Percentiles rank a stretch among this genome's conserved stretches.
These are phyloP conservation scores for Drosophila mimetica DNA, from an alignment of 2,888 invertebrate species.

Conservation along the genomic window DNA sequence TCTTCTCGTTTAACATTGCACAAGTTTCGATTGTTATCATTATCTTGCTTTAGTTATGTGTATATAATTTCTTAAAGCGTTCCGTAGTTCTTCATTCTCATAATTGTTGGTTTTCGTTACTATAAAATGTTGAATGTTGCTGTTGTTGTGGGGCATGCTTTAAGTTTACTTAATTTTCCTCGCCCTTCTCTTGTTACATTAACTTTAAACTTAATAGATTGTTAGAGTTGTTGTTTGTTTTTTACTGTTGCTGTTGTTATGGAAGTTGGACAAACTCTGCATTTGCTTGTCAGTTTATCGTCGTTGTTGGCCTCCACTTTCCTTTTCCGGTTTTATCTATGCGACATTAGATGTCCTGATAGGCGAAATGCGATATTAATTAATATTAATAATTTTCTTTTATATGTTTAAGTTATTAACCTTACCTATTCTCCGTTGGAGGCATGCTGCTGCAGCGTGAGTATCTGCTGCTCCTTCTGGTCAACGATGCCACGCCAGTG, in stretches of 20 bases:
- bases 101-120: slow-evolving; percentile 52
- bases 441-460: slow-evolving; percentile 80
- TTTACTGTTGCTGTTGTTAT: slow-evolving; percentile 47
- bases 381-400: not conserved
- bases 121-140: slow-evolving; percentile 77
- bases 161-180: slow-evolving; percentile 32
- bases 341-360: slow-evolving; percentile 83
- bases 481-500: slow-evolving; percentile 83
- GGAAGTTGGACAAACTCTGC: slow-evolving; percentile 69
- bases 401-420: not conserved
- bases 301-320: slow-evolving; percentile 58
- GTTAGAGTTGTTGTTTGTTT: slow-evolving; percentile 75
- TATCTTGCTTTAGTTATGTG: slow-evolving; percentile 34
- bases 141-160: slow-evolving; percentile 68
- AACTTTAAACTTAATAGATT: slow-evolving; percentile 74
- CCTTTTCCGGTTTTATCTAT: slow-evolving; percentile 14
- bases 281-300: slow-evolving; percentile 65
- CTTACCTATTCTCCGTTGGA: slow-evolving; percentile 83
- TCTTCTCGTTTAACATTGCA: slow-evolving; percentile 71
- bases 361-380: not conserved
- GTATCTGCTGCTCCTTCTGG: slow-evolving; percentile 83
- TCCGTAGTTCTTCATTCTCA: slow-evolving; percentile 52
- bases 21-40: slow-evolving; percentile 56
- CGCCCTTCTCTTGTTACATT: slow-evolving; percentile 43
- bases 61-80: slow-evolving; percentile 65